A percentile compares a stretch with the other conserved stretches of the same genome.
Evolutionary conservation across 2,888 invertebrate genomes (phyloP).

Genomic region (Drosophila eohydei): DNA sequence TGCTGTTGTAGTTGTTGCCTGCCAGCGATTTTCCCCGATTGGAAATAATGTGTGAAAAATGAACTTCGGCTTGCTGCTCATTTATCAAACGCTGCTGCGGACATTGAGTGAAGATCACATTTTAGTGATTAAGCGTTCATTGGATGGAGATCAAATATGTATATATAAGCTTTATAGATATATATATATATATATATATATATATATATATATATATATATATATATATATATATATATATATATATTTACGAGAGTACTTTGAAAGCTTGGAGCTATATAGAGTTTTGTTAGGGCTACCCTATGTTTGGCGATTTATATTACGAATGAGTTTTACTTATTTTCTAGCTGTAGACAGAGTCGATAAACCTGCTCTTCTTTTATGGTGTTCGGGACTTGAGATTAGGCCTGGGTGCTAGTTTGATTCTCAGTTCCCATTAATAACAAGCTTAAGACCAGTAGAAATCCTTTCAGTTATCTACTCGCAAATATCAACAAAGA

Average conservation of each 20-base stretch:
- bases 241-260: background rate
- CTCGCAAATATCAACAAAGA: too few species aligned
- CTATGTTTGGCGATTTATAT: background rate
- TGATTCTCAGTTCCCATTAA: too few species aligned
- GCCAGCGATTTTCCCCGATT: slow-evolving; percentile 32
- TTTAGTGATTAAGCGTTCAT: slow-evolving; percentile 10
- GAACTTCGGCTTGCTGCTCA: slow-evolving; percentile 14
- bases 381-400: background rate
- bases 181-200: background rate
- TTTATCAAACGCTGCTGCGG: slow-evolving; percentile 9
- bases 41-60: slow-evolving; percentile 48
- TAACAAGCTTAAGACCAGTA: too few species aligned
- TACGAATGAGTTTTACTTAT: background rate
- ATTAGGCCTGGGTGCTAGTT: too few species aligned
- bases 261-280: background rate
- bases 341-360: background rate
- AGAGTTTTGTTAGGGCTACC: background rate
- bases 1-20: background rate
- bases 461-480: too few species aligned
- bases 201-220: background rate
- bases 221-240: background rate
- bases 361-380: background rate
- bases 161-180: too few species aligned
- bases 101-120: background rate
- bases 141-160: slow-evolving; percentile 1